A percentile compares a stretch with the other conserved stretches of the same genome.
These are phyloP conservation scores for Pelecanus crispus DNA, from an alignment of 2,113 vertebrate species.

Conservation along the genomic window DNA sequence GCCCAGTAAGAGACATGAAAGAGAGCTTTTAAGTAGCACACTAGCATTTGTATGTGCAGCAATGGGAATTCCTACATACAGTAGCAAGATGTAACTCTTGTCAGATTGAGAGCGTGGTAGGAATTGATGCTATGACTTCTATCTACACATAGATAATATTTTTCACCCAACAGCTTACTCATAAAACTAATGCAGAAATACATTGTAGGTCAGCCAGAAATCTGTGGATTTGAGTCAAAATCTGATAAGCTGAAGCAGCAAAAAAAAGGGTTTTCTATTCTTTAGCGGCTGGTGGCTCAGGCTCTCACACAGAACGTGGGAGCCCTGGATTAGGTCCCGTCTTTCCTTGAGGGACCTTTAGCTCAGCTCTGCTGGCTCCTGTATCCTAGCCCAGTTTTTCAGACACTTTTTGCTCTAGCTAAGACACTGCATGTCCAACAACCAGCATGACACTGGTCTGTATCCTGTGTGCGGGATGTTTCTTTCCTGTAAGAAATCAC, in stretches of 20 bases:
- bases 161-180: constrained; percentile 12
- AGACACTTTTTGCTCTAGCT: neutral
- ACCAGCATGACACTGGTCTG: neutral
- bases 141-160: neutral
- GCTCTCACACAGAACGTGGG: neutral
- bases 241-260: neutral
- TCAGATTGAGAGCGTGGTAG: neutral
- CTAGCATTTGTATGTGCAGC: neutral
- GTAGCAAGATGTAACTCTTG: constrained; percentile 1
- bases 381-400: neutral
- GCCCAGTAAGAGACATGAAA: neutral
- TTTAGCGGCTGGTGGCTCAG: neutral
- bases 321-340: neutral
- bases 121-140: neutral
- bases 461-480: neutral
- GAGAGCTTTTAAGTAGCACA: neutral
- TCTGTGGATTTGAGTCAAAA: constrained; percentile 7
- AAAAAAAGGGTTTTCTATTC: constrained; percentile 12
- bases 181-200: constrained; percentile 7
- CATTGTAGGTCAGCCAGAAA: neutral
- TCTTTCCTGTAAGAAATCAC: neutral
- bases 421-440: neutral
- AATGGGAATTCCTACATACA: neutral
- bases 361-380: neutral
- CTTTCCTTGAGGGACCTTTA: neutral